These are phyloP conservation scores for Conus ventricosus DNA, from an alignment of 1,140 invertebrate genomes.

Conservation along the genomic window DNA sequence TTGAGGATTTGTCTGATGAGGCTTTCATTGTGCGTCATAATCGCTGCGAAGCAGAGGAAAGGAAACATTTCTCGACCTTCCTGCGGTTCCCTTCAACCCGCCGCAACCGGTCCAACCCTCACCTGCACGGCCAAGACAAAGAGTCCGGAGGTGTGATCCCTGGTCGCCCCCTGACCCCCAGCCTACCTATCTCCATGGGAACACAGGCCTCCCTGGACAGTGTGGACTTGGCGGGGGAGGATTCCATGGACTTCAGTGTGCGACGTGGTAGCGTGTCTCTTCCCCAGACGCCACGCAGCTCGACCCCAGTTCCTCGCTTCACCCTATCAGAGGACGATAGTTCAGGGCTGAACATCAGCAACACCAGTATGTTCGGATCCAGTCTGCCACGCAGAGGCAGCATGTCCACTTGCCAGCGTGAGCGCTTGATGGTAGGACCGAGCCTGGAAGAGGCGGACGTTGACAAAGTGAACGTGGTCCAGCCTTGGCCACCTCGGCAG, in stretches of 20 bases:
- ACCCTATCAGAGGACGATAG: conserved; percentile 15
- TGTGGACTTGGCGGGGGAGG: background rate
- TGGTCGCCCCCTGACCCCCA: conserved; percentile 18
- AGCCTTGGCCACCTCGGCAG: conserved; percentile 83
- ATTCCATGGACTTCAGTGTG: background rate
- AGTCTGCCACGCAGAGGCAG: conserved; percentile 26
- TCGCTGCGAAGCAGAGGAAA: conserved; percentile 85
- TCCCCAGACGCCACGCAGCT: background rate
- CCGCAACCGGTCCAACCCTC: conserved; percentile 54
- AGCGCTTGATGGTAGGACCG: conserved; percentile 28
- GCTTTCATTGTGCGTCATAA: conserved; percentile 82
- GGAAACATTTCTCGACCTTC: conserved; percentile 85
- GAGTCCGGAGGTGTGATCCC: conserved; percentile 12
- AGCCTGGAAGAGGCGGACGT: conserved; percentile 24
- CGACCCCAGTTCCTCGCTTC: background rate
- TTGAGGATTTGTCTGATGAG: conserved; percentile 87
- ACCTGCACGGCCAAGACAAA: conserved; percentile 42
- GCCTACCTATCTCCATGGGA: conserved; percentile 30
- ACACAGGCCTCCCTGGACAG: conserved; percentile 36
- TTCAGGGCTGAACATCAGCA: background rate
- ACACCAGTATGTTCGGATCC: background rate
- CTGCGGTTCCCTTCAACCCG: conserved; percentile 79
- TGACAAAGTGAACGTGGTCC: conserved; percentile 43
- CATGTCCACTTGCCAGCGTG: conserved; percentile 39
- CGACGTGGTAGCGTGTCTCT: conserved; percentile 3